Evolutionary conservation across 2,888 invertebrate species (phyloP).

Genomic region (Eudasyphora cyanicolor): DNA sequence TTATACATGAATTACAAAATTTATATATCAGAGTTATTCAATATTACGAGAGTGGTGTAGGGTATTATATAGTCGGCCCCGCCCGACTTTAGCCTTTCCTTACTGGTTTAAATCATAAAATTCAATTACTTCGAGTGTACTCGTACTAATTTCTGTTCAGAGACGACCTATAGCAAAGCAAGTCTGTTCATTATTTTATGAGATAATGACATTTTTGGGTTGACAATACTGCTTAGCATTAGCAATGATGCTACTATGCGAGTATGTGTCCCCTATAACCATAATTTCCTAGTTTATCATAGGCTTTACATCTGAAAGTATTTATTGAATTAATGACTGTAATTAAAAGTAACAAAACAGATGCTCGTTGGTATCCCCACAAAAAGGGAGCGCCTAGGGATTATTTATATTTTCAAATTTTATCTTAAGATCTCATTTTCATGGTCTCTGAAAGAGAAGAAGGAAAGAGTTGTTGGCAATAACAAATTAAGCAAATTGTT

Average conservation of each 20-base stretch:
- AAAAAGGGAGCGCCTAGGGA: neutral
- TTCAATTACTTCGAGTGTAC: no score
- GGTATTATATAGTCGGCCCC: no score
- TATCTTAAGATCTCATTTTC: neutral
- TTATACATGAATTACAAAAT: no score
- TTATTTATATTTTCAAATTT: neutral
- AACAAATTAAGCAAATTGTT: neutral
- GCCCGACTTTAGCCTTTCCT: no score
- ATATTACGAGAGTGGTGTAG: no score
- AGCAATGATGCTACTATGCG: neutral
- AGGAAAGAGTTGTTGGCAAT: neutral
- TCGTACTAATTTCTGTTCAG: no score
- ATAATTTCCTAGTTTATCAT: constrained; percentile 45
- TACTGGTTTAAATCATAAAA: no score
- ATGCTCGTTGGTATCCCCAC: constrained; percentile 5
- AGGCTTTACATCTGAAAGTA: neutral
- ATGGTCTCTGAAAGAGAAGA: neutral
- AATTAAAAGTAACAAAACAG: constrained; percentile 39
- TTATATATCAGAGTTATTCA: no score
- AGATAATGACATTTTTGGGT: neutral
- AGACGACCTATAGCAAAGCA: no score
- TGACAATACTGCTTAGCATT: neutral
- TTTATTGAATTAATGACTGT: constrained; percentile 32
- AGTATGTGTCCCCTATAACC: constrained; percentile 16
- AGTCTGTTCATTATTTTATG: neutral